phyloP scores from a whole-genome alignment of 2,113 vertebrate genomes.

The Ameiurus melas region DNA sequence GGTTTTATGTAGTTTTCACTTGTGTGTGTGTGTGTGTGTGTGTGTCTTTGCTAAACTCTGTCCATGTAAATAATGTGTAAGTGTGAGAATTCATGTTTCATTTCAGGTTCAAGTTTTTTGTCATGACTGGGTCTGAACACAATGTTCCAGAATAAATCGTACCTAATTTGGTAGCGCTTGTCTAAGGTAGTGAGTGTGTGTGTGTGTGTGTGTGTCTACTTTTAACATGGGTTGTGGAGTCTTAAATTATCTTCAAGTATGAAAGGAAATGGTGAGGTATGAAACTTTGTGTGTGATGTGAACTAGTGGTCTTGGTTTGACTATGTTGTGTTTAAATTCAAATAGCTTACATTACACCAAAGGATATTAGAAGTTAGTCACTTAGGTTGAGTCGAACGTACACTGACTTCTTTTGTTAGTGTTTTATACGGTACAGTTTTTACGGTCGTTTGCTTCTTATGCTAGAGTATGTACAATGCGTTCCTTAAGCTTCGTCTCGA shows the following conservation, averaged over 20 bases:
- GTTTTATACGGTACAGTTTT: background rate
- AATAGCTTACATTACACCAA: background rate
- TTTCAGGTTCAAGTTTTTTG: slow-evolving; percentile 7
- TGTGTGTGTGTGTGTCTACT: background rate
- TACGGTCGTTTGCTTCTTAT: background rate
- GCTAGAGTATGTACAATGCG: too few relatives aligned
- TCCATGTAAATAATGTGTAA: background rate
- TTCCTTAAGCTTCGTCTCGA: too few relatives aligned
- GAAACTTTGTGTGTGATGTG: background rate
- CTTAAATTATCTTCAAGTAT: background rate
- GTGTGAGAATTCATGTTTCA: background rate
- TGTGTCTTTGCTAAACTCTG: background rate
- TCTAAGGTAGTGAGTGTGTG: background rate
- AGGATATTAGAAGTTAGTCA: background rate
- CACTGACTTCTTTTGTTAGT: background rate
- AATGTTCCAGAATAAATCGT: background rate
- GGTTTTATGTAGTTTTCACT: background rate
- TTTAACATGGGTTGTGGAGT: background rate
- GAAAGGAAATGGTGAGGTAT: background rate
- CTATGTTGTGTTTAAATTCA: background rate
- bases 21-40: background rate
- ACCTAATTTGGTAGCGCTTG: slow-evolving; percentile 22
- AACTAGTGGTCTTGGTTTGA: background rate
- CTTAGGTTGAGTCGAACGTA: background rate
- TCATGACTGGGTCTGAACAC: background rate